Conservation (phyloP, 1,140 invertebrate genomes). For the Coboldia fuscipes region DNA sequence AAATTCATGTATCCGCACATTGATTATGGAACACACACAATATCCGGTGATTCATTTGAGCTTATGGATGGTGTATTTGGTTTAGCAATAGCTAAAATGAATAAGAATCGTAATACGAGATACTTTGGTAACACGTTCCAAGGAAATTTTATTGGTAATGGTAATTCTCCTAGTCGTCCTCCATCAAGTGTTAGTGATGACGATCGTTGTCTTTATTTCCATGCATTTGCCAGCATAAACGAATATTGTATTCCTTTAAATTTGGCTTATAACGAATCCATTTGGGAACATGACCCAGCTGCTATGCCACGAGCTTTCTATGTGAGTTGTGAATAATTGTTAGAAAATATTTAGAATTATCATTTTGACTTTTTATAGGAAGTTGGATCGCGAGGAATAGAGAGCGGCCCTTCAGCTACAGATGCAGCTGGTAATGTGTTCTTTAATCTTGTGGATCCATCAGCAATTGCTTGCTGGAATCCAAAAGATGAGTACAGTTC, state of each 20-base stretch:
- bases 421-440: constrained; percentile 30
- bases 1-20: constrained; percentile 51
- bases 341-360: neutral
- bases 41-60: constrained; percentile 43
- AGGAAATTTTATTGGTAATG: too few species aligned
- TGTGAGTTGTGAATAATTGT: constrained; percentile 6
- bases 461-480: constrained; percentile 36
- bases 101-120: too few species aligned
- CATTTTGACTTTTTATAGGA: too few species aligned
- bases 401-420: constrained; percentile 29
- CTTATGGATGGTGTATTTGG: constrained; percentile 54
- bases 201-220: constrained; percentile 48
- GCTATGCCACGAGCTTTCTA: constrained; percentile 22
- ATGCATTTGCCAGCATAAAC: constrained; percentile 42
- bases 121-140: too few species aligned
- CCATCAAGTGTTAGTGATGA: too few species aligned
- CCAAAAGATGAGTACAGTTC: neutral
- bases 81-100: constrained; percentile 32
- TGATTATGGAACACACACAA: constrained; percentile 36
- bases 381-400: too few species aligned
- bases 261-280: constrained; percentile 30
- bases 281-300: constrained; percentile 21
- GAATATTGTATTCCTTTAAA: constrained; percentile 43
- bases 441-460: constrained; percentile 30
- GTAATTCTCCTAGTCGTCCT: too few species aligned